These are phyloP conservation scores for Drosophila melanica DNA, from an alignment of 1,140 invertebrate genomes.

Conservation along the genomic window DNA sequence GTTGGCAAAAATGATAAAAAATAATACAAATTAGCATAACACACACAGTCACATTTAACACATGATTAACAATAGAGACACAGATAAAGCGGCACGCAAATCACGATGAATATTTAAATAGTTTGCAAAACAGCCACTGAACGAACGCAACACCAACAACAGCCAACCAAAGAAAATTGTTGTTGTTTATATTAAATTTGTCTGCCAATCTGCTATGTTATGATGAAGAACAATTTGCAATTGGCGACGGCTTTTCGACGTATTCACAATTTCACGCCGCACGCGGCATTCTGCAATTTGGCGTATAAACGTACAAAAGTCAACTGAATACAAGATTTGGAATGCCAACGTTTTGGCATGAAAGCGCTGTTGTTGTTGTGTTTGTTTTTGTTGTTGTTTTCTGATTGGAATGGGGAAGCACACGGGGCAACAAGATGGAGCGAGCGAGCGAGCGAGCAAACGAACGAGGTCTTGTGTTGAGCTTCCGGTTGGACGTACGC, in stretches of 20 bases:
- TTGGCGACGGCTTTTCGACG: constrained; percentile 73
- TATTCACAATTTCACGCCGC: constrained; percentile 30
- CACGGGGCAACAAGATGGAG: constrained; percentile 55
- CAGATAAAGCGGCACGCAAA: constrained; percentile 30
- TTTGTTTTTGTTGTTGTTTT: constrained; percentile 43
- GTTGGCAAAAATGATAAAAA: constrained; percentile 49
- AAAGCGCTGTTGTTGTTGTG: constrained; percentile 22
- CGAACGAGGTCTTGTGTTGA: constrained; percentile 55
- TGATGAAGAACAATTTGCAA: constrained; percentile 13
- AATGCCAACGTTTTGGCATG: constrained; percentile 46
- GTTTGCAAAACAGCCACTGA: constrained; percentile 9
- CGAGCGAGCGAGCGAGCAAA: constrained; percentile 32
- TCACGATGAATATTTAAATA: constrained; percentile 10
- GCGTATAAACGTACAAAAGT: constrained; percentile 42
- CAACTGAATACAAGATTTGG: constrained; percentile 57
- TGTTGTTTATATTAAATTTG: constrained; percentile 10
- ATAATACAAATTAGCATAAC: constrained; percentile 46
- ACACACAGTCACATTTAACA: constrained; percentile 37
- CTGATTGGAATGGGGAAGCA: constrained; percentile 74
- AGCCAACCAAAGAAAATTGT: constrained; percentile 6
- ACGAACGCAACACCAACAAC: background rate
- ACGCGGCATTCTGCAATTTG: constrained; percentile 38
- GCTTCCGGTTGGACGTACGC: constrained; percentile 76
- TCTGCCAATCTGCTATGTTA: constrained; percentile 9
- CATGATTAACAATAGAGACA: constrained; percentile 43